A percentile compares a stretch with the other conserved stretches of the same genome.
These are phyloP conservation scores for Torymus texanus DNA, from an alignment of 2,888 invertebrate genomes.

Conservation along the genomic window DNA sequence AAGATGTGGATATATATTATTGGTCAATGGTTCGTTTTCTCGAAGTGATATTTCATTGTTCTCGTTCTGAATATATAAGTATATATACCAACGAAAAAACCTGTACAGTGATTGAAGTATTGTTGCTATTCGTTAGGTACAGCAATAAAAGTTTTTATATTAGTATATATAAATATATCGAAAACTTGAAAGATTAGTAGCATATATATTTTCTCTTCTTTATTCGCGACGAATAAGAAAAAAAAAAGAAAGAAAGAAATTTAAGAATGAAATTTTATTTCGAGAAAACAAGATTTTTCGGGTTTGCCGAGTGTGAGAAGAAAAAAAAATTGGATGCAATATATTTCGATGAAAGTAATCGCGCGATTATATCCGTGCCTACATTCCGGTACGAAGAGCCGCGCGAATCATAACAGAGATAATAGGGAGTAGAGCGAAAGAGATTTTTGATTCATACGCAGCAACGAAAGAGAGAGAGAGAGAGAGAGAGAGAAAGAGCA, in stretches of 20 bases:
- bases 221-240: not conserved
- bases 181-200: too few species aligned
- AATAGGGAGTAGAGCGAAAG: constrained; percentile 10
- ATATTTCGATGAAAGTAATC: constrained; percentile 38
- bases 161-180: too few species aligned
- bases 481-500: constrained; percentile 41
- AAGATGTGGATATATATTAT: not conserved
- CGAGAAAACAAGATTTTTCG: not conserved
- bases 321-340: constrained; percentile 30
- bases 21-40: not conserved
- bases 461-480: constrained; percentile 38
- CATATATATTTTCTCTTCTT: not conserved
- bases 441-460: constrained; percentile 9
- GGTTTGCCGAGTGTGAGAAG: not conserved
- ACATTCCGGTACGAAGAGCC: not conserved
- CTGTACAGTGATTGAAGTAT: not conserved
- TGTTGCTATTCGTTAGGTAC: not conserved
- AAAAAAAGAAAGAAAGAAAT: not conserved
- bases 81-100: too few species aligned
- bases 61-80: too few species aligned
- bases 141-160: not conserved
- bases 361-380: too few species aligned
- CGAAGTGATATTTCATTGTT: not conserved
- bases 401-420: constrained; percentile 19
- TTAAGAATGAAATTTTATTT: constrained; percentile 23